phyloP scores from a whole-genome alignment of 2,797 vertebrate species.

The Gambelia wislizenii region DNA sequence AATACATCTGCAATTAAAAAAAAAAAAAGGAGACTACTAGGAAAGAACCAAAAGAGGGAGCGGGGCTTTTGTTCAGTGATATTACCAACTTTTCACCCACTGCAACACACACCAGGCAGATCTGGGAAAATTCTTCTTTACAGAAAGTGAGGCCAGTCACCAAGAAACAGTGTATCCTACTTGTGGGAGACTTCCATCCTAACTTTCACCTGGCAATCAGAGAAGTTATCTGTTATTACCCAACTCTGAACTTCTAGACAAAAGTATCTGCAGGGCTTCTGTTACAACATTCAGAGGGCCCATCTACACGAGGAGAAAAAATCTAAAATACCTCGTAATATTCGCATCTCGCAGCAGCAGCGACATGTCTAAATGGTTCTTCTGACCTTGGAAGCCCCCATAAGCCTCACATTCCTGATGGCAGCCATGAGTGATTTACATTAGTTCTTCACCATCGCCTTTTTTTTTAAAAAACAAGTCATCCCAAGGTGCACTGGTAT shows the following conservation, averaged over 20 bases:
- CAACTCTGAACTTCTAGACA: background rate
- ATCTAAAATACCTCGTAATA: no score
- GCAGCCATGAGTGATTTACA: no score
- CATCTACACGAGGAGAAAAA: no score
- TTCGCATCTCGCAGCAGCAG: no score
- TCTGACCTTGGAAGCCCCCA: no score
- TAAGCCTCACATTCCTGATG: no score
- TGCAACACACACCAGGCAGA: background rate
- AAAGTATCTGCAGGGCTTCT: background rate
- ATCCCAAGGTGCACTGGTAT: no score
- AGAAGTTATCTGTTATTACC: background rate
- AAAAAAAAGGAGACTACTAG: background rate
- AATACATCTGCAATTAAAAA: background rate
- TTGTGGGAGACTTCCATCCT: background rate
- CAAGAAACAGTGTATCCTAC: background rate
- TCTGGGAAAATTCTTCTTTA: background rate
- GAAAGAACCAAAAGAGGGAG: background rate
- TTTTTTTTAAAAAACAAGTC: no score
- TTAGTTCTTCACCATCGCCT: no score
- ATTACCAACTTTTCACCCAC: background rate
- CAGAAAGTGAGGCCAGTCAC: background rate
- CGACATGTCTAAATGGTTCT: no score
- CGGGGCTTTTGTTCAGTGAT: background rate
- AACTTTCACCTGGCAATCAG: background rate
- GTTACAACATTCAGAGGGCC: background rate